phyloP scores from a whole-genome alignment of 1,140 invertebrate species.

The Pantala flavescens region DNA sequence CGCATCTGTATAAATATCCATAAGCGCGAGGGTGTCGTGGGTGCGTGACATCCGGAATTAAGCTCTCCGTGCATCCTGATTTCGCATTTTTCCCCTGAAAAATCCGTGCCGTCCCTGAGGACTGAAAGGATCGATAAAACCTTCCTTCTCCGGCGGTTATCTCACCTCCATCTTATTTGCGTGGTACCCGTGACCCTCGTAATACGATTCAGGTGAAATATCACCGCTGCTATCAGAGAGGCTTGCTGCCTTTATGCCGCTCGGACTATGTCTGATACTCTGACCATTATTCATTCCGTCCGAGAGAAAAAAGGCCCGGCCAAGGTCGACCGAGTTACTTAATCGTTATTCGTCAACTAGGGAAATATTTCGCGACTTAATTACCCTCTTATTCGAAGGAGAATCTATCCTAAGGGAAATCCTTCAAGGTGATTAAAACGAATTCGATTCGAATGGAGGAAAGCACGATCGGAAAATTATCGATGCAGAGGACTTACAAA shows the following conservation, averaged over 20 bases:
- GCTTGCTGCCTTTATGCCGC: constrained; percentile 2
- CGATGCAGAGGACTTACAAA: too few relatives aligned
- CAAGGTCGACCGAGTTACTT: too few relatives aligned
- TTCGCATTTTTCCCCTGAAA: not conserved
- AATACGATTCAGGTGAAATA: constrained; percentile 7
- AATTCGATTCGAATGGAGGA: too few relatives aligned
- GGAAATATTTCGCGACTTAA: too few relatives aligned
- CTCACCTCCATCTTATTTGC: constrained; percentile 4
- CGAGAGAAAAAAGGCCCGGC: not conserved
- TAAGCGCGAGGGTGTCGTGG: not conserved
- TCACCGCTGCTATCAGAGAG: not conserved
- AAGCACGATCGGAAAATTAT: too few relatives aligned
- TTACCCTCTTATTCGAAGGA: too few relatives aligned
- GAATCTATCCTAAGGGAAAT: too few relatives aligned
- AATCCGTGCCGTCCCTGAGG: not conserved
- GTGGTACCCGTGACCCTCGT: constrained; percentile 5
- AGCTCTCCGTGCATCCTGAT: not conserved
- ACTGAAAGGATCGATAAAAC: not conserved
- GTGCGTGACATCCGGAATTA: not conserved
- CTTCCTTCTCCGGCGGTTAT: not conserved
- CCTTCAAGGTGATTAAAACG: too few relatives aligned
- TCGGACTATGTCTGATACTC: not conserved
- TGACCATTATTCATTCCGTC: not conserved
- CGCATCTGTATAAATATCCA: constrained; percentile 6
- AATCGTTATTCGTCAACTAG: too few relatives aligned